phyloP scores from a whole-genome alignment of 2,888 invertebrate genomes.

The Rotaria socialis region DNA sequence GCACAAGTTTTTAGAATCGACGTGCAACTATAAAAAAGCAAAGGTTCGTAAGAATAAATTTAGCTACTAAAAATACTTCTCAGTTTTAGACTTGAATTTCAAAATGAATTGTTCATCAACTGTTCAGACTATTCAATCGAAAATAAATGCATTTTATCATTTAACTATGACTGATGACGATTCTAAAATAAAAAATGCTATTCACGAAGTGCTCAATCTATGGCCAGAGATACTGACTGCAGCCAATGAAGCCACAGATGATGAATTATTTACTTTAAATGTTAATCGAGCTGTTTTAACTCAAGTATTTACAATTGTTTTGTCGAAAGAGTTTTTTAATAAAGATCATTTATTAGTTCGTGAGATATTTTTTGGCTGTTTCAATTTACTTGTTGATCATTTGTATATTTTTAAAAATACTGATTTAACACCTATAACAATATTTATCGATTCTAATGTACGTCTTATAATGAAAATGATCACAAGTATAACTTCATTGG shows the following conservation, averaged over 20 bases:
- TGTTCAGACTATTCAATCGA: background rate
- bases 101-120: background rate
- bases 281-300: background rate
- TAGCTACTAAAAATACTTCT: too few species aligned
- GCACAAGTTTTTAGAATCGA: too few species aligned
- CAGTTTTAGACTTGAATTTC: too few species aligned
- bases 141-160: background rate
- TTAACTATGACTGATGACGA: background rate
- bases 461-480: background rate
- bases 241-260: background rate
- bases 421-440: background rate
- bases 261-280: background rate
- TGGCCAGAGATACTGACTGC: background rate
- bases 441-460: background rate
- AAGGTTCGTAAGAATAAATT: too few species aligned
- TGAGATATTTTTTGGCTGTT: background rate
- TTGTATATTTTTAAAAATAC: background rate
- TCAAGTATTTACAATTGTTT: background rate
- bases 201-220: background rate
- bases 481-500: background rate
- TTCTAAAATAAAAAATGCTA: background rate
- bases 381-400: background rate
- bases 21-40: too few species aligned
- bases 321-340: background rate
- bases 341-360: background rate